These are phyloP conservation scores for Trichogramma dendrolimi DNA, from an alignment of 2,888 invertebrate species.

Conservation along the genomic window DNA sequence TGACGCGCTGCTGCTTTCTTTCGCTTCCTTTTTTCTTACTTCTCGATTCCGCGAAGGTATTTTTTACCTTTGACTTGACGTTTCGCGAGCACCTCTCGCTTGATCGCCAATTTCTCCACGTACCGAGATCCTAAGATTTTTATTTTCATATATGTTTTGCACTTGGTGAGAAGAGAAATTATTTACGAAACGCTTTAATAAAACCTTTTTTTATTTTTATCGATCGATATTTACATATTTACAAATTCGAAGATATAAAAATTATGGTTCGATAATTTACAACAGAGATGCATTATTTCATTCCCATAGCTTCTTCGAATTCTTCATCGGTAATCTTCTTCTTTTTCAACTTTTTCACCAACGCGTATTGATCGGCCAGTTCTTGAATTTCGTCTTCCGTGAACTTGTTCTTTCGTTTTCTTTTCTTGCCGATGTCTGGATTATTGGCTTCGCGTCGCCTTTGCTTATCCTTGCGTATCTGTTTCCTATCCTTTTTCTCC, in stretches of 20 bases:
- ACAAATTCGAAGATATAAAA: slow-evolving; percentile 6
- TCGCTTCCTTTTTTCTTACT: too few relatives aligned
- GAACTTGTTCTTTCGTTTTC: slow-evolving; percentile 57
- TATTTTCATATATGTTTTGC: too few relatives aligned
- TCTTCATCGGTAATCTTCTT: slow-evolving; percentile 62
- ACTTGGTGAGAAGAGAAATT: too few relatives aligned
- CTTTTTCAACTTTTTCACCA: slow-evolving; percentile 82
- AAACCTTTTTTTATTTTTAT: too few relatives aligned
- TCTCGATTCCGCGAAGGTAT: too few relatives aligned
- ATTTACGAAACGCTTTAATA: too few relatives aligned
- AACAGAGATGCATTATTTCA: slow-evolving; percentile 20
- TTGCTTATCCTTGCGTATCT: slow-evolving; percentile 61
- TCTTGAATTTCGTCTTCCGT: slow-evolving; percentile 73
- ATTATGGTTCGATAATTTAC: background rate
- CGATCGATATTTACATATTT: slow-evolving; percentile 12
- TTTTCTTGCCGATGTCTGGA: slow-evolving; percentile 42
- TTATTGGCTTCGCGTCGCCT: slow-evolving; percentile 53
- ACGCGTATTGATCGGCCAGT: slow-evolving; percentile 72
- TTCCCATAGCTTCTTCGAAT: slow-evolving; percentile 52
- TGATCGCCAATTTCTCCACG: too few relatives aligned
- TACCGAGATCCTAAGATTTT: too few relatives aligned
- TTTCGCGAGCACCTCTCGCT: too few relatives aligned
- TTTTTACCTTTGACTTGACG: too few relatives aligned
- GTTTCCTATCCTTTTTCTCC: slow-evolving; percentile 61
- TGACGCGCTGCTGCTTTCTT: too few relatives aligned